Conservation (phyloP, 2,113 vertebrate genomes). For the Hirundichthys speculiger region DNA sequence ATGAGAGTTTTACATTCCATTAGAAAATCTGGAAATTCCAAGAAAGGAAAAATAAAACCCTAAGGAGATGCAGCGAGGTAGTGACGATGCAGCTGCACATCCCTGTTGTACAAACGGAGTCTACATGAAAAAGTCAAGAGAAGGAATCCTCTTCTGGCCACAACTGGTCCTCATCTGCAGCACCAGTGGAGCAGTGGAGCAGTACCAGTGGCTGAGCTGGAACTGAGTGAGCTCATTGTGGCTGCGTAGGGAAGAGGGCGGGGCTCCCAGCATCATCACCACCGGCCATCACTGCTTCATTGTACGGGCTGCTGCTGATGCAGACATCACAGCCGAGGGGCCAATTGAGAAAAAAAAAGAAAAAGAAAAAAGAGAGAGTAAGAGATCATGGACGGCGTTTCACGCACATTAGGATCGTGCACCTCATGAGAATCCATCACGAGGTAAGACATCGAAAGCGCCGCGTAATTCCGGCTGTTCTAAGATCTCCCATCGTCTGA, state of each 20-base stretch:
- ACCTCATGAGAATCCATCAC: conserved; percentile 29
- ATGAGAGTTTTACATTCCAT: too few relatives aligned
- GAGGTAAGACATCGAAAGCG: conserved; percentile 63
- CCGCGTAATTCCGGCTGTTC: not conserved
- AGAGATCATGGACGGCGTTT: conserved; percentile 55
- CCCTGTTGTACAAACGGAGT: too few relatives aligned
- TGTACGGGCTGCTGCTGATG: conserved; percentile 76
- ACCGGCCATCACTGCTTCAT: conserved; percentile 73
- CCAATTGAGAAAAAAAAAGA: not conserved
- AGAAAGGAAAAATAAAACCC: too few relatives aligned
- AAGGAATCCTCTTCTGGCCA: too few relatives aligned
- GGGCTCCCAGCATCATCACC: conserved; percentile 76
- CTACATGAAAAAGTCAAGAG: too few relatives aligned
- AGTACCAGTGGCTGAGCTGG: conserved; percentile 17
- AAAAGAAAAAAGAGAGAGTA: too few relatives aligned
- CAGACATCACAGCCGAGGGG: conserved; percentile 52
- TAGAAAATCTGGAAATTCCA: too few relatives aligned
- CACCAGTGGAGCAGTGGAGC: too few relatives aligned
- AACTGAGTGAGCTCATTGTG: conserved; percentile 72
- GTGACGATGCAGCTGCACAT: too few relatives aligned
- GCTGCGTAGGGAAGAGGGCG: conserved; percentile 71
- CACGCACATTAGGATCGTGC: conserved; percentile 23
- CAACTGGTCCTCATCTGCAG: too few relatives aligned
- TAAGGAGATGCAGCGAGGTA: too few relatives aligned
- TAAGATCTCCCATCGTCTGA: conserved; percentile 8